These are phyloP conservation scores for Chrosomus eos DNA, from an alignment of 2,797 vertebrate species.

Conservation along the genomic window DNA sequence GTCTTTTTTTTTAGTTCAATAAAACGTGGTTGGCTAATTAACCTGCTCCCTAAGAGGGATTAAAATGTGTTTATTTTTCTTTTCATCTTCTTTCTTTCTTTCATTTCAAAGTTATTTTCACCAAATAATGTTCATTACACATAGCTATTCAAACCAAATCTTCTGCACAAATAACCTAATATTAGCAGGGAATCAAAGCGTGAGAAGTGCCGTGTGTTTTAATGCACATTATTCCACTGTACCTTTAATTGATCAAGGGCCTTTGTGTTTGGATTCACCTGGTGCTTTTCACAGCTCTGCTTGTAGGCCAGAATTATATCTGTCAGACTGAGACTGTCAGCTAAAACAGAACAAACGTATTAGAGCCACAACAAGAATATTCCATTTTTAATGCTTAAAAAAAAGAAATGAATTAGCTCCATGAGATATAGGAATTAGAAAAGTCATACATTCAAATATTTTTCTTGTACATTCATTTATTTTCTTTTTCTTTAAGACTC, in stretches of 20 bases:
- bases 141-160: conserved; percentile 31
- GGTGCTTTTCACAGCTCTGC: conserved; percentile 77
- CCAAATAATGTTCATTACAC: conserved; percentile 35
- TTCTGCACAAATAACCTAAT: conserved; percentile 40
- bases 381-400: not conserved
- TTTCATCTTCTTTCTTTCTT: conserved; percentile 54
- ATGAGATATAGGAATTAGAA: not conserved
- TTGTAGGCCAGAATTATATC: conserved; percentile 76
- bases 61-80: conserved; percentile 50
- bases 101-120: conserved; percentile 45
- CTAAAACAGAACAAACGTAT: conserved; percentile 71
- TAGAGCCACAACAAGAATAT: conserved; percentile 29
- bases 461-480: not conserved
- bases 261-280: conserved; percentile 72
- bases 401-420: not conserved
- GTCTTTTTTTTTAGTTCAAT: conserved; percentile 54
- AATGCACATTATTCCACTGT: conserved; percentile 23
- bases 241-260: conserved; percentile 80
- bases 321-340: conserved; percentile 69
- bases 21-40: conserved; percentile 58
- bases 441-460: not conserved
- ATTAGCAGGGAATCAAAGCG: conserved; percentile 26
- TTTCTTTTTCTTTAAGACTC: not conserved
- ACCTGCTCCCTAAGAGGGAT: conserved; percentile 55
- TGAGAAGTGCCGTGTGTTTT: conserved; percentile 28